phyloP scores from a whole-genome alignment of 2,797 vertebrate genomes.

The Myripristis jacobus region DNA sequence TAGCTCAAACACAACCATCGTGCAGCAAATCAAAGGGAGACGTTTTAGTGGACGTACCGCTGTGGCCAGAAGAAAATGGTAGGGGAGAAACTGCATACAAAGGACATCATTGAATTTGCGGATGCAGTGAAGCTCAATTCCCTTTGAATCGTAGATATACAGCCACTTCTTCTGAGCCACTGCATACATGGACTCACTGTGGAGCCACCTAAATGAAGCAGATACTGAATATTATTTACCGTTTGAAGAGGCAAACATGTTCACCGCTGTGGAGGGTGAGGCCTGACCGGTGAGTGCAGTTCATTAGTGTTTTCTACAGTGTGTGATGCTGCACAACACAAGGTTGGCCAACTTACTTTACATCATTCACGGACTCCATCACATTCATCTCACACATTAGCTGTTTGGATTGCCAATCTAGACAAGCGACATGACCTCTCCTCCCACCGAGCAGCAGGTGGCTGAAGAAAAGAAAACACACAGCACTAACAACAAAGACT shows the following conservation, averaged over 20 bases:
- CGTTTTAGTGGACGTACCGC: conserved; percentile 68
- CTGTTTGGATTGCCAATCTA: conserved; percentile 90
- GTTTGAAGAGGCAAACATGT: neutral
- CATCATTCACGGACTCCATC: conserved; percentile 89
- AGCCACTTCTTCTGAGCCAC: conserved; percentile 94
- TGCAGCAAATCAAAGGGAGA: neutral
- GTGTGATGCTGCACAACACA: neutral
- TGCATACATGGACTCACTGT: conserved; percentile 88
- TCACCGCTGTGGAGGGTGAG: neutral
- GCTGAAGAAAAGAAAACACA: conserved; percentile 68
- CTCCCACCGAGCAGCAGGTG: conserved; percentile 89
- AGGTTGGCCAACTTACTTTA: conserved; percentile 82
- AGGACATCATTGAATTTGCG: conserved; percentile 89
- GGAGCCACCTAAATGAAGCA: conserved; percentile 86
- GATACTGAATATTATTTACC: neutral
- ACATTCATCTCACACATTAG: conserved; percentile 92
- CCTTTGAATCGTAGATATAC: conserved; percentile 90
- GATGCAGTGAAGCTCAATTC: conserved; percentile 92
- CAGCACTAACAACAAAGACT: neutral
- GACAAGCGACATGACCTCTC: conserved; percentile 88
- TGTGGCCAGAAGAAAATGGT: conserved; percentile 91
- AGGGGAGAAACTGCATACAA: conserved; percentile 91
- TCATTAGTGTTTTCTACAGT: neutral
- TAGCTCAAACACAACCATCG: neutral
- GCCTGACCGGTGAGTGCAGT: neutral